Conservation (phyloP, 2,113 vertebrate genomes). For the Pseudorectes ferrugineus region DNA sequence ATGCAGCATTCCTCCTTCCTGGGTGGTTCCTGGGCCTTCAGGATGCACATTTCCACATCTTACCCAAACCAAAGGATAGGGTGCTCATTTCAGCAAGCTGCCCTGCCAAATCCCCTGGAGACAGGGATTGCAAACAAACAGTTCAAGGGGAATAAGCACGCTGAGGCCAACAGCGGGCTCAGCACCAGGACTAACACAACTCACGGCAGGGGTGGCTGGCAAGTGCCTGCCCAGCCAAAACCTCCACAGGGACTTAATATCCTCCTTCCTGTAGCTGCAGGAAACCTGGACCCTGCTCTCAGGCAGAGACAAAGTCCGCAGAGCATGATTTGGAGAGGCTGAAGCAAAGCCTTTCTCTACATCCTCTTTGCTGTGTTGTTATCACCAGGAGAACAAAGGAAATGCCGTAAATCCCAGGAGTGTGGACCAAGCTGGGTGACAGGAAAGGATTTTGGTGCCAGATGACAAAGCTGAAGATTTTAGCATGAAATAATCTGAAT, state of each 20-base stretch:
- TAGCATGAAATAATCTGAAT: neutral
- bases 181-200: neutral
- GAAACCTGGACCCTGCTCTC: neutral
- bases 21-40: neutral
- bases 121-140: neutral
- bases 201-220: neutral
- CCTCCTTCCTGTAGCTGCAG: neutral
- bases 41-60: constrained; percentile 1
- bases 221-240: neutral
- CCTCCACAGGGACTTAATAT: neutral
- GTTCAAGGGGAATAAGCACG: neutral
- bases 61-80: neutral
- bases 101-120: neutral
- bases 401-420: neutral
- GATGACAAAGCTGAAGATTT: neutral
- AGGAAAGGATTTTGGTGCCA: neutral
- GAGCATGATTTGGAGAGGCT: rapidly evolving
- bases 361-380: neutral
- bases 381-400: rapidly evolving
- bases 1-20: neutral
- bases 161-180: neutral
- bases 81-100: neutral
- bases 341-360: neutral
- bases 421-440: too few relatives aligned
- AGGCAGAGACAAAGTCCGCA: neutral